phyloP scores from a whole-genome alignment of 35 echinoderm and acorn worm genomes.

The Ophiothrix spiculata region DNA sequence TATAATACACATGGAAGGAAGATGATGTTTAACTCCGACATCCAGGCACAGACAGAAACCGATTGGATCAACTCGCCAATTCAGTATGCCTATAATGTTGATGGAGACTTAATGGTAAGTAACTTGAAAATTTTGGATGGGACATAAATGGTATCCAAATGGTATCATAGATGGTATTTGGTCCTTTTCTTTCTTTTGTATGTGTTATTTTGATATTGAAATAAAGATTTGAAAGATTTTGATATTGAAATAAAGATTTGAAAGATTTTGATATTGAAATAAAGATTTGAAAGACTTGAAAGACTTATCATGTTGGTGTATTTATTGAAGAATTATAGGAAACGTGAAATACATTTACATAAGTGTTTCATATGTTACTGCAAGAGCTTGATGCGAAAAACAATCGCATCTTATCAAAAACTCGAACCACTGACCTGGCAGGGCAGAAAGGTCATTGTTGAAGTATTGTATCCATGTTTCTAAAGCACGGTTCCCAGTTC shows the following conservation, averaged over 20 bases:
- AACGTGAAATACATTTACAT: too few relatives aligned
- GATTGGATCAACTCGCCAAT: not conserved
- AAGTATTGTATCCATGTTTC: too few relatives aligned
- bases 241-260: not conserved
- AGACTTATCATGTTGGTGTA: not conserved
- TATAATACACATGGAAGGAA: conserved; percentile 5
- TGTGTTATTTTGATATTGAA: not conserved
- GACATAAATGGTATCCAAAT: too few relatives aligned
- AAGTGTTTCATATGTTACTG: too few relatives aligned
- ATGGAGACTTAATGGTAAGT: conserved; percentile 12
- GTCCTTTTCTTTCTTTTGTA: not conserved
- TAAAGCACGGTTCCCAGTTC: too few relatives aligned
- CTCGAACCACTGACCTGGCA: too few relatives aligned
- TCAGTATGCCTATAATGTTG: not conserved
- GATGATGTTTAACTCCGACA: conserved; percentile 34
- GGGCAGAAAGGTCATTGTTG: too few relatives aligned
- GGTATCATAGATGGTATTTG: not conserved
- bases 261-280: not conserved
- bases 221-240: not conserved
- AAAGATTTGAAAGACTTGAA: not conserved
- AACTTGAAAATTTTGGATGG: not conserved
- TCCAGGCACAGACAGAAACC: not conserved
- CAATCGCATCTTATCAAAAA: too few relatives aligned
- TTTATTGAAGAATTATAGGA: too few relatives aligned
- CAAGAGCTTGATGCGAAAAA: too few relatives aligned